These are phyloP conservation scores for Ferrisia virgata DNA, from an alignment of 2,888 invertebrate species.

Conservation along the genomic window DNA sequence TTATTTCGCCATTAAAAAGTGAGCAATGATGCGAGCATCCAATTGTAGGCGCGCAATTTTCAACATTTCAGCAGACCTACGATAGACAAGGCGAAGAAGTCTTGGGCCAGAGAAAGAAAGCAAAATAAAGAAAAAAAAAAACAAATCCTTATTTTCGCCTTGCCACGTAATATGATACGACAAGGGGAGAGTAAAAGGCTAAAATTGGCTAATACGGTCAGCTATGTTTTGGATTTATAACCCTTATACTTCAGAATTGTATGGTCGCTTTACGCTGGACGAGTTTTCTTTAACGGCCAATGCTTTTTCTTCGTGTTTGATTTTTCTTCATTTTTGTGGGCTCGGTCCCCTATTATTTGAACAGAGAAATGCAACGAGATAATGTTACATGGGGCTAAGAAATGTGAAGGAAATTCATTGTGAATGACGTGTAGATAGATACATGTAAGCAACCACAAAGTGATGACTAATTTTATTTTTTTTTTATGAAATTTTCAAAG, in stretches of 20 bases:
- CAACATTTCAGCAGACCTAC: not conserved
- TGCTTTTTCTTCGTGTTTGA: conserved; percentile 9
- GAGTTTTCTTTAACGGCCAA: not conserved
- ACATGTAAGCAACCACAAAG: not conserved
- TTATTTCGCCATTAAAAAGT: conserved; percentile 22
- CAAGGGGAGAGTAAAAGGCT: not conserved
- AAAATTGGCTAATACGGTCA: conserved; percentile 33
- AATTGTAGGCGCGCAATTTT: not conserved
- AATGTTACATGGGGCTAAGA: not conserved
- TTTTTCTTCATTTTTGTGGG: not conserved
- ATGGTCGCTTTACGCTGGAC: not conserved
- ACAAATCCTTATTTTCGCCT: conserved; percentile 24
- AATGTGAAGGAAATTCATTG: not conserved
- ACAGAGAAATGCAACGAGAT: not conserved
- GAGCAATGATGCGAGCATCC: not conserved
- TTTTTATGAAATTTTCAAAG: not conserved
- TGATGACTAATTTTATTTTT: not conserved
- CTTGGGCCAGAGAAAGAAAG: not conserved
- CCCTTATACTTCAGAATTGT: not conserved
- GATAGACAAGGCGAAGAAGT: not conserved
- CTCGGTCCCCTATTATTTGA: not conserved
- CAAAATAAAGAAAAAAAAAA: not conserved
- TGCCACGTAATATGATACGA: conserved; percentile 12
- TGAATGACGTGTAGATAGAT: not conserved
- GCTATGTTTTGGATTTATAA: conserved; percentile 3